A percentile compares a stretch with the other conserved stretches of the same genome.
phyloP scores from a whole-genome alignment of 2,888 invertebrate species.

The Ferrisia virgata region DNA sequence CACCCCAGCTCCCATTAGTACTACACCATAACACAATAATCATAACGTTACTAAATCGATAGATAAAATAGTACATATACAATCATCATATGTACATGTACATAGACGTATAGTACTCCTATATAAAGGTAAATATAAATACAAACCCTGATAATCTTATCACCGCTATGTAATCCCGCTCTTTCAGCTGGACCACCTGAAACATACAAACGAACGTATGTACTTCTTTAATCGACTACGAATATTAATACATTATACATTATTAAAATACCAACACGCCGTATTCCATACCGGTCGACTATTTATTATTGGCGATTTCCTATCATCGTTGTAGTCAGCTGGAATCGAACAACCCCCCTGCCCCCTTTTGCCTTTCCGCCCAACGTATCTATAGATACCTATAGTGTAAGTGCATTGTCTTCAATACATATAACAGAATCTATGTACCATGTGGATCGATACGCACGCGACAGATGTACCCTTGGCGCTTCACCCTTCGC shows the following conservation, averaged over 20 bases:
- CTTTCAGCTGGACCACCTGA: constrained; percentile 87
- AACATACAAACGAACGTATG: constrained; percentile 50
- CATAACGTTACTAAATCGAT: background rate
- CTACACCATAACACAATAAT: background rate
- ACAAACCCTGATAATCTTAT: constrained; percentile 83
- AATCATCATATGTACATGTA: too few relatives aligned
- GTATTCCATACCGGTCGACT: too few relatives aligned
- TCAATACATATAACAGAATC: background rate
- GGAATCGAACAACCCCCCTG: background rate
- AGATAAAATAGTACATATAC: background rate
- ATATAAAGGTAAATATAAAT: too few relatives aligned
- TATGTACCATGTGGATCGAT: background rate
- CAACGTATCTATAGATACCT: too few relatives aligned
- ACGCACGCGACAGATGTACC: background rate
- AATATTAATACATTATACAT: background rate
- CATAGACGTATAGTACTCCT: too few relatives aligned
- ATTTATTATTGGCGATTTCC: background rate
- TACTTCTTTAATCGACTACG: background rate
- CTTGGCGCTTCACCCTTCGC: background rate
- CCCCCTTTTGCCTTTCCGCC: too few relatives aligned
- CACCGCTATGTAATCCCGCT: constrained; percentile 87
- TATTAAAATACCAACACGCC: too few relatives aligned
- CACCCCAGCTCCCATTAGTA: background rate
- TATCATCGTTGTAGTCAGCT: background rate
- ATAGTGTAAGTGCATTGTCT: background rate